Percentiles rank a stretch among this genome's conserved stretches.
Evolutionary conservation across 1,140 invertebrate genomes (phyloP).

Genomic region (Dryas iulia): DNA sequence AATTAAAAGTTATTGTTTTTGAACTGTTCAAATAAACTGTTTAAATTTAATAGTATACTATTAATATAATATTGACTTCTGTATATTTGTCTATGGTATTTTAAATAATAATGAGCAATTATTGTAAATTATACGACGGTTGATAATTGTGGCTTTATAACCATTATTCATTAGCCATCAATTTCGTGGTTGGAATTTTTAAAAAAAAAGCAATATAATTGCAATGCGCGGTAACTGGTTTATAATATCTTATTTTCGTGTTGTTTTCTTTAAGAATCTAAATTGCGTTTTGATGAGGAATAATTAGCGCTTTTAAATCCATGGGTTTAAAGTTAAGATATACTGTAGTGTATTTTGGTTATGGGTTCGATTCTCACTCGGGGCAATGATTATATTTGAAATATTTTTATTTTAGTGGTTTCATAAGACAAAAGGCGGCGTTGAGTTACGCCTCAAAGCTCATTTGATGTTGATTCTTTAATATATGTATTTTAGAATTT

Average conservation of each 20-base stretch:
- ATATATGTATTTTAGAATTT: no score
- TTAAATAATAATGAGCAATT: neutral
- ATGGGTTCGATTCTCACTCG: neutral
- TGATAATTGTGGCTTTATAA: neutral
- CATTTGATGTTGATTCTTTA: no score
- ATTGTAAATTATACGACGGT: neutral
- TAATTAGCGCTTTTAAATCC: neutral
- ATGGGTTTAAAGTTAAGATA: neutral
- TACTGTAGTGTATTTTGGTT: no score
- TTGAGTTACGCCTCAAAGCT: no score
- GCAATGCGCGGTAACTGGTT: neutral
- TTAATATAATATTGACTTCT: neutral
- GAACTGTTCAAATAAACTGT: neutral
- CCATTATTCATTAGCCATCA: neutral
- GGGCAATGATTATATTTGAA: neutral
- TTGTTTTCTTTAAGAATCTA: neutral
- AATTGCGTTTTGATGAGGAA: neutral
- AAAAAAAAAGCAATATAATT: slow-evolving; percentile 2
- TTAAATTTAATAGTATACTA: neutral
- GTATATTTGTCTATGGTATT: neutral
- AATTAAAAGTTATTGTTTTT: slow-evolving; percentile 4
- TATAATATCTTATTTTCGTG: slow-evolving; percentile 4
- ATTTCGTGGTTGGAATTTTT: neutral
- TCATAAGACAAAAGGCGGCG: no score
- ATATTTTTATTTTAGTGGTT: no score